Conservation (phyloP, 2,888 invertebrate genomes). For the Fissipunctia ypsillon region DNA sequence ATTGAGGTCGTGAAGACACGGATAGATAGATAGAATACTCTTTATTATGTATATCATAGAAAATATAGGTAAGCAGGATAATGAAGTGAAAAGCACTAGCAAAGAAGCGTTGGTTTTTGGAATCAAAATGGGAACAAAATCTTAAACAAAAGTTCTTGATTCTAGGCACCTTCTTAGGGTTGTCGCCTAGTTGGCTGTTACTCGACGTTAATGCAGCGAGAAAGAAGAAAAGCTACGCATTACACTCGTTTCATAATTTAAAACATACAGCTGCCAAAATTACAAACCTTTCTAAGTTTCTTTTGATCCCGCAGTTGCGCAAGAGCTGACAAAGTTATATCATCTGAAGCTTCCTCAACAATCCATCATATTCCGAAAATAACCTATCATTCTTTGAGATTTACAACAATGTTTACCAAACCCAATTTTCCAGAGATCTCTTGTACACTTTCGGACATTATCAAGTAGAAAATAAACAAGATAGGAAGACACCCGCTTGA, state of each 20-base stretch:
- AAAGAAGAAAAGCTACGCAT: no score
- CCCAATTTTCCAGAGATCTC: conserved; percentile 62
- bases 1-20: background rate
- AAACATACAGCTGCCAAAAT: background rate
- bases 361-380: conserved; percentile 40
- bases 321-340: background rate
- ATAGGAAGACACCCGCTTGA: conserved; percentile 73
- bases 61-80: no score
- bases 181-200: no score
- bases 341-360: conserved; percentile 39
- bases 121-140: no score
- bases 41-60: no score
- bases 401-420: conserved; percentile 58
- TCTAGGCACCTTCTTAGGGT: no score
- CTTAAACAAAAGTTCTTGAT: no score
- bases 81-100: no score
- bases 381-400: conserved; percentile 49
- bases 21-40: no score
- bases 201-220: no score
- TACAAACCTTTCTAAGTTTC: background rate
- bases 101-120: no score
- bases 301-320: background rate
- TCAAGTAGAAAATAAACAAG: conserved; percentile 69
- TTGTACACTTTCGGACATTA: conserved; percentile 52
- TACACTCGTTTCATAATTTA: no score